Evolutionary conservation across 2,797 vertebrate species (phyloP).

Genomic region (Acrocephalus scirpaceus): DNA sequence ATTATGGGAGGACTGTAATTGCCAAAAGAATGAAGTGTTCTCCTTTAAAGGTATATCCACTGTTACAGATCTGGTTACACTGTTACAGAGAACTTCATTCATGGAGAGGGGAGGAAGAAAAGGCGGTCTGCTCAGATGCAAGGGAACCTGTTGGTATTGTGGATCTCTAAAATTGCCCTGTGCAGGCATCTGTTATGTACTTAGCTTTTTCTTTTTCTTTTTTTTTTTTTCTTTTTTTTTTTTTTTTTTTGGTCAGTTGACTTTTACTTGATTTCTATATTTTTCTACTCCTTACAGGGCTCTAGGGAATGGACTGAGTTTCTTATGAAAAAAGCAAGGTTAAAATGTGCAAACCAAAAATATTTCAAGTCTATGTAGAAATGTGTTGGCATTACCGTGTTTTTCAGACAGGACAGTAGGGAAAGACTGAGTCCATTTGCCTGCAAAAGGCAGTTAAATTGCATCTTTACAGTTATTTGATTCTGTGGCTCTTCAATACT

Average conservation of each 20-base stretch:
- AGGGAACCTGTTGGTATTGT: not conserved
- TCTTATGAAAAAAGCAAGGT: not conserved
- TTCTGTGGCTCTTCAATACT: not conserved
- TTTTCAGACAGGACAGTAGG: not conserved
- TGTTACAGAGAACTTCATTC: not conserved
- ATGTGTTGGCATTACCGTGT: not conserved
- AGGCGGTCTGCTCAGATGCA: not conserved
- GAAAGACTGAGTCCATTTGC: not conserved
- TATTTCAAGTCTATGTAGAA: not conserved
- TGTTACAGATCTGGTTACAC: not conserved
- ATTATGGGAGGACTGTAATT: not conserved
- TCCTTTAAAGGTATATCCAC: not conserved
- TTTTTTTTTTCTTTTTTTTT: not conserved
- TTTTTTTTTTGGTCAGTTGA: not conserved
- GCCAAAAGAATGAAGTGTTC: not conserved
- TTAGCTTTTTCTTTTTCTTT: not conserved
- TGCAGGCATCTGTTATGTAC: not conserved
- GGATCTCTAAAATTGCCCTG: not conserved
- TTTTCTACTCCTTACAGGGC: not conserved
- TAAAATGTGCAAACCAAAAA: not conserved
- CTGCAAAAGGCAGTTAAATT: not conserved
- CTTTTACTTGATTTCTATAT: not conserved
- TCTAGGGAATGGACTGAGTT: not conserved
- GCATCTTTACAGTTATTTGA: not conserved
- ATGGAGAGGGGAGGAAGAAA: not conserved